phyloP scores from a whole-genome alignment of 1,140 invertebrate species.

The Caenorhabditis briggsae region DNA sequence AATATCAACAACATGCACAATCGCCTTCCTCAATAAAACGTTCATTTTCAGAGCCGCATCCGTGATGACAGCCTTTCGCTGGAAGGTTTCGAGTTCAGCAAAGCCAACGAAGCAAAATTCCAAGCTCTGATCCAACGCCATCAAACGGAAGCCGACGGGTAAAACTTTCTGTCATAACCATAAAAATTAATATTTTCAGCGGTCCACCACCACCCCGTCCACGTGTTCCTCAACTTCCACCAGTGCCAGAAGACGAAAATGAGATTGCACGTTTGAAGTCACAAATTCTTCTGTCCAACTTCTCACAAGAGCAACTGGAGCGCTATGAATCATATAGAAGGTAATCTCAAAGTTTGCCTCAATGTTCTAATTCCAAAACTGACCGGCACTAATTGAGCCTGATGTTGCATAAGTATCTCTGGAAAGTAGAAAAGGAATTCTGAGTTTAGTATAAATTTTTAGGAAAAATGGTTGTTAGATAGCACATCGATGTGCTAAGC shows the following conservation, averaged over 20 bases:
- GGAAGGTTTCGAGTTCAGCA: not conserved
- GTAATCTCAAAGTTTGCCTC: not conserved
- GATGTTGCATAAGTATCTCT: too few species aligned
- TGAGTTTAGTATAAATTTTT: too few species aligned
- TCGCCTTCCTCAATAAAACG: too few species aligned
- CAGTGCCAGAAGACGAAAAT: conserved; percentile 6
- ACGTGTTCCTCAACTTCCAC: not conserved
- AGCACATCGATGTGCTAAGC: too few species aligned
- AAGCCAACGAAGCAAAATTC: conserved; percentile 2
- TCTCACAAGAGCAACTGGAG: conserved; percentile 60
- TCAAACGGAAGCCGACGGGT: too few species aligned
- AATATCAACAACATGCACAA: too few species aligned
- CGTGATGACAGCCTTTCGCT: not conserved
- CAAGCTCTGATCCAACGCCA: not conserved
- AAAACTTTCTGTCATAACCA: not conserved
- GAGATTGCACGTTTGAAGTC: conserved; percentile 29
- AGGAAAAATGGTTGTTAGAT: too few species aligned
- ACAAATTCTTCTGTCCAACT: conserved; percentile 59
- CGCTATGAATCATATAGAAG: conserved; percentile 63
- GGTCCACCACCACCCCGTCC: not conserved
- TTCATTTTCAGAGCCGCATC: not conserved
- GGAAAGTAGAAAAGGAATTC: too few species aligned
- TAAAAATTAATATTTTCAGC: not conserved
- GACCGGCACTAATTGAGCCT: too few species aligned
- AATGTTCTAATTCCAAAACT: too few species aligned